A percentile compares a stretch with the other conserved stretches of the same genome.
Evolutionary conservation across 2,888 invertebrate species (phyloP).

Genomic region (Smittia aterrima): DNA sequence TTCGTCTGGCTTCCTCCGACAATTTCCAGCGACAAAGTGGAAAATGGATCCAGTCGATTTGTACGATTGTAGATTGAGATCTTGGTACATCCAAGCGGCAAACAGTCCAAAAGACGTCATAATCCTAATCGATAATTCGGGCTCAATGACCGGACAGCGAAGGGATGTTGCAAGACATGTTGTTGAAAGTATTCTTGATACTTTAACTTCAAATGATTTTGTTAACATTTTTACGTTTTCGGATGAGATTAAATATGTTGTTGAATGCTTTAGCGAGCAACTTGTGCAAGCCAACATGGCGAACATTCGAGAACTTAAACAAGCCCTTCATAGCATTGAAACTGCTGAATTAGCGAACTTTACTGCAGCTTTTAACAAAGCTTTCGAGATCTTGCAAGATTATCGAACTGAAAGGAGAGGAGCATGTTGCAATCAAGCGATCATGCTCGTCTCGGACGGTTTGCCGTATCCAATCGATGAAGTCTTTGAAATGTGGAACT

Average conservation of each 20-base stretch:
- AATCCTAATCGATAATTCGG: constrained; percentile 82
- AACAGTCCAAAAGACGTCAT: constrained; percentile 94
- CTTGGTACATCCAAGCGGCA: constrained; percentile 98
- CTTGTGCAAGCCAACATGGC: constrained; percentile 88
- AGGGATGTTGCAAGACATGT: constrained; percentile 88
- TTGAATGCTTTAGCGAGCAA: constrained; percentile 84
- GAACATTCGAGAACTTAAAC: constrained; percentile 78
- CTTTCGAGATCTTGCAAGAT: constrained; percentile 80
- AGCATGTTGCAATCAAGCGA: constrained; percentile 85
- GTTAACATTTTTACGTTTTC: constrained; percentile 95
- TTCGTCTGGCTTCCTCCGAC: constrained; percentile 93
- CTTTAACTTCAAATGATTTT: constrained; percentile 95
- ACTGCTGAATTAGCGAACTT: constrained; percentile 93
- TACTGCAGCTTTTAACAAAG: constrained; percentile 80
- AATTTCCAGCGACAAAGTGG: constrained; percentile 90
- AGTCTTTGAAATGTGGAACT: constrained; percentile 88
- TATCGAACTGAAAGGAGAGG: constrained; percentile 64
- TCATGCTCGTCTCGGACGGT: constrained; percentile 99
- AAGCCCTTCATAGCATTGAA: constrained; percentile 72
- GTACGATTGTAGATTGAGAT: constrained; percentile 90
- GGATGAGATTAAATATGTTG: constrained; percentile 73
- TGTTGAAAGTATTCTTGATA: constrained; percentile 87
- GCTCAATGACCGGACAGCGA: constrained; percentile 85
- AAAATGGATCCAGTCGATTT: constrained; percentile 80
- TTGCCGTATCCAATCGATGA: constrained; percentile 92